Evolutionary conservation across 2,888 invertebrate genomes (phyloP).

Genomic region (Metacarcinus magister): DNA sequence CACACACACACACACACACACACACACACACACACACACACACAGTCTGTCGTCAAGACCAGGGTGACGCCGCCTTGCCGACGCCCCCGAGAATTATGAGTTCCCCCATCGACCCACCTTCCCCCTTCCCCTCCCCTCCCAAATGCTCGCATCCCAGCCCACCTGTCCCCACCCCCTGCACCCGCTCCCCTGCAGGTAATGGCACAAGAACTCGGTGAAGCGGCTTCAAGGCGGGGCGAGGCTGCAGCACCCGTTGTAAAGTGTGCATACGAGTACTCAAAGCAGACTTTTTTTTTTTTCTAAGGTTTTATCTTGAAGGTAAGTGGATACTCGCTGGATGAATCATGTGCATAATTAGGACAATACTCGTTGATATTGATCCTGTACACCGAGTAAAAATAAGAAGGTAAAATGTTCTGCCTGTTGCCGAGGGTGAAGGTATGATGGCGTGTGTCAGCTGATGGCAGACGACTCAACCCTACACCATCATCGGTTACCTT

Average conservation of each 20-base stretch:
- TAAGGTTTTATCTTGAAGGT: background rate
- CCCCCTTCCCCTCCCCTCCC: background rate
- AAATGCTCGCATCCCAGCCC: background rate
- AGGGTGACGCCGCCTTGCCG: constrained; percentile 32
- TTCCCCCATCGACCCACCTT: background rate
- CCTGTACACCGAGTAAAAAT: background rate
- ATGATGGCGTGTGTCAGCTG: background rate
- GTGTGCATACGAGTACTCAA: background rate
- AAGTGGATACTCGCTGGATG: background rate
- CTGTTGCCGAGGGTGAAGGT: background rate
- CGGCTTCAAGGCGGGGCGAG: background rate
- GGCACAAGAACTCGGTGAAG: background rate
- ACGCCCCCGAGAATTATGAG: constrained; percentile 47
- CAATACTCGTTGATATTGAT: background rate
- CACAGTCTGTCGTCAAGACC: constrained; percentile 17
- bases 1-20: constrained; percentile 47
- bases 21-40: constrained; percentile 58
- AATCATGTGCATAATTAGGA: background rate
- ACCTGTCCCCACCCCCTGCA: background rate
- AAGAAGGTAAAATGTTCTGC: background rate
- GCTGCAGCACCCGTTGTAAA: background rate
- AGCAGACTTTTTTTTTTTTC: background rate
- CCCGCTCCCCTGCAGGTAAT: background rate
- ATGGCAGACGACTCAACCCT: background rate
- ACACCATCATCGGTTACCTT: background rate